Evolutionary conservation across 2,888 invertebrate genomes (phyloP).

Genomic region (Rhorus exstirpatorius): DNA sequence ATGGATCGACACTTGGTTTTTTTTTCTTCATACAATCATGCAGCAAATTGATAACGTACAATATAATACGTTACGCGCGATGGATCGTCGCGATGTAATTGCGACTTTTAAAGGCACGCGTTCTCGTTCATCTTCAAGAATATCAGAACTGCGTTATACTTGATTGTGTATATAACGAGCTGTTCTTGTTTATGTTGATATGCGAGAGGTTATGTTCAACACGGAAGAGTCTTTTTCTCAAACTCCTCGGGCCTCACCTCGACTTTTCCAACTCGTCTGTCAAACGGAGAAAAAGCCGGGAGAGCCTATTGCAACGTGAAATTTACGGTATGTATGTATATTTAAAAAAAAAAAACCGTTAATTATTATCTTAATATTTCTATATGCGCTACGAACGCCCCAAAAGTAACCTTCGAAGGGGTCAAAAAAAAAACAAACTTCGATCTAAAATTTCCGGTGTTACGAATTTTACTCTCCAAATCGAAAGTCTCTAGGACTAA

Average conservation of each 20-base stretch:
- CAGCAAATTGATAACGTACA: slow-evolving; percentile 63
- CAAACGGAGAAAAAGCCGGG: slow-evolving; percentile 69
- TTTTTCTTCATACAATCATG: slow-evolving; percentile 40
- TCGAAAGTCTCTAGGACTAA: too few species aligned
- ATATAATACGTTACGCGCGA: too few species aligned
- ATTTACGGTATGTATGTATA: slow-evolving; percentile 68
- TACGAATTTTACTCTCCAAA: too few species aligned
- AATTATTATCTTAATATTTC: slow-evolving; percentile 28
- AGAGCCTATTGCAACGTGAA: slow-evolving; percentile 72
- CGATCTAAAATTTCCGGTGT: too few species aligned
- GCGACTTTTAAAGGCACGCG: too few species aligned
- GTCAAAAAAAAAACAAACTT: too few species aligned
- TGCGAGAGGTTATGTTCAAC: slow-evolving; percentile 29
- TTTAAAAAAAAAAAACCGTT: slow-evolving; percentile 69
- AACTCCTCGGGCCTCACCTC: slow-evolving; percentile 72
- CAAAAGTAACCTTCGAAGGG: slow-evolving; percentile 15
- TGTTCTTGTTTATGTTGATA: slow-evolving; percentile 11
- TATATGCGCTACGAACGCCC: slow-evolving; percentile 40
- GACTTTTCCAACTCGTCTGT: slow-evolving; percentile 75
- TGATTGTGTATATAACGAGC: slow-evolving; percentile 58
- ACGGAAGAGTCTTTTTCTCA: slow-evolving; percentile 23
- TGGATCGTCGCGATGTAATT: neutral
- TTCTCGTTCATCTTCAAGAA: slow-evolving; percentile 17
- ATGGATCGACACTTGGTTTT: slow-evolving; percentile 18
- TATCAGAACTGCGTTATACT: slow-evolving; percentile 59